phyloP scores from a whole-genome alignment of 2,888 invertebrate species.

The Cerastis leucographa region DNA sequence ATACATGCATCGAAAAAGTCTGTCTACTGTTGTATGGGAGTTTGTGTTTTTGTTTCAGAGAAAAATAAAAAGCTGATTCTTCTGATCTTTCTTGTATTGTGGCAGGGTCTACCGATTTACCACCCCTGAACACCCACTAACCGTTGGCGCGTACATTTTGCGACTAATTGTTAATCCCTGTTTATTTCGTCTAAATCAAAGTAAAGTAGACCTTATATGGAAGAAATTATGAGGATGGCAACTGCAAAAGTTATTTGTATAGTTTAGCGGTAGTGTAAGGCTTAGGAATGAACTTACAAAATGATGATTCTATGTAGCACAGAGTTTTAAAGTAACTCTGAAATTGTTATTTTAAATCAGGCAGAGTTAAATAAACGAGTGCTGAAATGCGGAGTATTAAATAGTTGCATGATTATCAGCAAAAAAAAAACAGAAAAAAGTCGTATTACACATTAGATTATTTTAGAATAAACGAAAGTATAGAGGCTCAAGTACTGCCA shows the following conservation, averaged over 20 bases:
- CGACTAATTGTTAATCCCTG: constrained; percentile 77
- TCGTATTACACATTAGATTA: background rate
- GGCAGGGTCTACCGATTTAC: constrained; percentile 67
- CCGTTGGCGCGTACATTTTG: constrained; percentile 71
- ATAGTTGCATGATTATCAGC: background rate
- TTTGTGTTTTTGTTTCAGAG: background rate
- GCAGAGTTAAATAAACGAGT: background rate
- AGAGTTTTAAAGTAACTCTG: background rate
- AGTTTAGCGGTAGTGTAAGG: background rate
- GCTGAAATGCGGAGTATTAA: background rate
- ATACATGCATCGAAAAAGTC: background rate
- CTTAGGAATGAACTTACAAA: constrained; percentile 7
- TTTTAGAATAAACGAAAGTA: background rate
- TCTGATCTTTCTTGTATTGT: constrained; percentile 32
- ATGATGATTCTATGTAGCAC: background rate
- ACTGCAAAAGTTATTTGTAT: constrained; percentile 16
- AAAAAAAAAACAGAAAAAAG: background rate
- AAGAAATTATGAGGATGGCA: constrained; percentile 9
- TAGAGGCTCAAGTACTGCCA: background rate
- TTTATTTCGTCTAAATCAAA: constrained; percentile 59
- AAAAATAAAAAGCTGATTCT: constrained; percentile 9
- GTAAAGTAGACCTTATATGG: constrained; percentile 59
- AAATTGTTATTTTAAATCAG: background rate
- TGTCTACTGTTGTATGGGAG: background rate
- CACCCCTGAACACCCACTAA: constrained; percentile 72